Evolutionary conservation across 2,888 invertebrate genomes (phyloP).

Genomic region (Ceraclea dissimilis): DNA sequence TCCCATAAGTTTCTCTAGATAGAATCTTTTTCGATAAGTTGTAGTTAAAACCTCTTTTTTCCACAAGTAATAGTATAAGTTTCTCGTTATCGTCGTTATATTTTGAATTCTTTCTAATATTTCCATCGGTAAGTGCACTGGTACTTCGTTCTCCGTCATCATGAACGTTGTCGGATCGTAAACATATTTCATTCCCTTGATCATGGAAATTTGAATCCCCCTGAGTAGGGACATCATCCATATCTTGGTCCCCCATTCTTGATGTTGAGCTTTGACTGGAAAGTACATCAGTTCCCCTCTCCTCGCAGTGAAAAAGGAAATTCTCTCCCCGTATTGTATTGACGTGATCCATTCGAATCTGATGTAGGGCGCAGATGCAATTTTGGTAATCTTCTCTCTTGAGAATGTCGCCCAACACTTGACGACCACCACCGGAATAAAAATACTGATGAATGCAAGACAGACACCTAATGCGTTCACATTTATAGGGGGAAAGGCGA

Average conservation of each 20-base stretch:
- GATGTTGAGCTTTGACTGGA: background rate
- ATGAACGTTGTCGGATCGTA: background rate
- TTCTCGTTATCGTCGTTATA: conserved; percentile 15
- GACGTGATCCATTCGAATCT: too few relatives aligned
- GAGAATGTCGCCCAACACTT: background rate
- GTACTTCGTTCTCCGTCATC: background rate
- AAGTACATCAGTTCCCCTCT: conserved; percentile 10
- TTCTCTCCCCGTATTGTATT: too few relatives aligned
- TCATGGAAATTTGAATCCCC: background rate
- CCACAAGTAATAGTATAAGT: conserved; percentile 23
- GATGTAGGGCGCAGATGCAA: background rate
- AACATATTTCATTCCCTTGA: conserved; percentile 4
- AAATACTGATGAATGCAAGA: background rate
- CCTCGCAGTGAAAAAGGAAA: background rate
- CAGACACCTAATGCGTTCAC: background rate
- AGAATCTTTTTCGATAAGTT: conserved; percentile 8
- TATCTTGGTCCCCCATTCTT: conserved; percentile 6
- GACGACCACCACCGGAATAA: background rate
- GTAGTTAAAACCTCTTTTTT: conserved; percentile 21
- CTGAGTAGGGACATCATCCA: conserved; percentile 6
- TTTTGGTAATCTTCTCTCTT: background rate
- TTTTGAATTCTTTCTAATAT: background rate
- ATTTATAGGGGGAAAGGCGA: background rate
- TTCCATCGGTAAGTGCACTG: background rate
- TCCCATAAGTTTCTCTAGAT: conserved; percentile 4